Evolutionary conservation across 2,113 vertebrate genomes (phyloP).

Genomic region (Candoia aspera): DNA sequence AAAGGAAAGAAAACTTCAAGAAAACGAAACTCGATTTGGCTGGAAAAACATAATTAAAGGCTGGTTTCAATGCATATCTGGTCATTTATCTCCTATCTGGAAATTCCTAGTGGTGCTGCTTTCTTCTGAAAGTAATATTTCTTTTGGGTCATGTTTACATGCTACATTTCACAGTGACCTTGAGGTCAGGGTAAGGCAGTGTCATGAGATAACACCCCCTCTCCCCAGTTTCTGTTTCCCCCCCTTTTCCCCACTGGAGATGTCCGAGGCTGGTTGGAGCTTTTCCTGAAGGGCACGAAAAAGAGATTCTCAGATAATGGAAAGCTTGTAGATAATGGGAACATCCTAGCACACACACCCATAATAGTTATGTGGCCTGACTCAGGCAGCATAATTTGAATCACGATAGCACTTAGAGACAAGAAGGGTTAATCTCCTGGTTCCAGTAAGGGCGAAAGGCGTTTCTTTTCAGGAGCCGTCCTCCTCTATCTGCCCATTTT

Average conservation of each 20-base stretch:
- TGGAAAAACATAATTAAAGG: constrained; percentile 66
- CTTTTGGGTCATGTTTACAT: background rate
- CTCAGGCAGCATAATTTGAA: background rate
- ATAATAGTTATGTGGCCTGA: background rate
- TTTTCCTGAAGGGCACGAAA: background rate
- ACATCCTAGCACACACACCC: background rate
- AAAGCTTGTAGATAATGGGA: background rate
- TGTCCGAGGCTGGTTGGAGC: background rate
- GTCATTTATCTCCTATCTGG: constrained; percentile 32
- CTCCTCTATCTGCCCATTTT: background rate
- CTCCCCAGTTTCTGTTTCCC: background rate
- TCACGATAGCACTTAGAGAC: background rate
- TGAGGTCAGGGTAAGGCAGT: background rate
- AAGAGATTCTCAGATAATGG: background rate
- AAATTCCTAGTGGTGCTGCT: constrained; percentile 41
- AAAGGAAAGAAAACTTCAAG: background rate
- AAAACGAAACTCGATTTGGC: constrained; percentile 28
- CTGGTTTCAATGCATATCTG: constrained; percentile 51
- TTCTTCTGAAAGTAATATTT: constrained; percentile 36
- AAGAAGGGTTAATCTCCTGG: background rate
- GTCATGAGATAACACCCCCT: background rate
- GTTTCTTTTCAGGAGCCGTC: background rate
- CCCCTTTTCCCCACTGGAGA: background rate
- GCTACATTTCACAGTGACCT: background rate
- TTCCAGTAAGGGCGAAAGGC: background rate